Evolutionary conservation across 2,113 vertebrate species (phyloP).

Genomic region (Megaptera novaeangliae): DNA sequence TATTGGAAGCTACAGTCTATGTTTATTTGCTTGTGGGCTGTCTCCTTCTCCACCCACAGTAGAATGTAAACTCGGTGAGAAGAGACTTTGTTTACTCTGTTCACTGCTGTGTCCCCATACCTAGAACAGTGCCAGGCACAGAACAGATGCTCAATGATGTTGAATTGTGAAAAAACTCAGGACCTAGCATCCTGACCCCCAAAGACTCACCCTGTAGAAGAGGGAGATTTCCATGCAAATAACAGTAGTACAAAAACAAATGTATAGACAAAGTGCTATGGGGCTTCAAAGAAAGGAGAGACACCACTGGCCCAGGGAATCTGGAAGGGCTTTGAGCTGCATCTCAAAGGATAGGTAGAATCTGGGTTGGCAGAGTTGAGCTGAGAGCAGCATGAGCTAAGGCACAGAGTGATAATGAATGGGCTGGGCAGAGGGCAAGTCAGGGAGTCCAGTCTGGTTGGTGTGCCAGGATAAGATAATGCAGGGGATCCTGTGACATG

Average conservation of each 20-base stretch:
- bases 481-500: neutral
- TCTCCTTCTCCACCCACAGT: neutral
- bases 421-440: neutral
- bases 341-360: neutral
- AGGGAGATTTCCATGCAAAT: neutral
- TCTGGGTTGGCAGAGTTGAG: neutral
- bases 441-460: neutral
- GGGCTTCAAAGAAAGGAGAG: neutral
- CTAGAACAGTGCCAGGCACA: neutral
- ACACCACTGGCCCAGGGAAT: neutral
- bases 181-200: neutral
- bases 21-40: neutral
- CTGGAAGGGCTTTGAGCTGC: neutral
- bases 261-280: neutral
- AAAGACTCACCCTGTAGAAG: neutral
- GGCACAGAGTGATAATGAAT: rapidly evolving
- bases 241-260: neutral
- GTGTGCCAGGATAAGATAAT: too few species aligned
- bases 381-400: neutral
- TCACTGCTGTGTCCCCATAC: neutral
- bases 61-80: neutral
- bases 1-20: neutral
- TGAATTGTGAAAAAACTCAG: neutral
- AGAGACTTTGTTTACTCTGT: neutral
- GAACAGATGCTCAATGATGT: neutral